Conservation (phyloP, 2,888 invertebrate species). For the Leptinotarsa peninsularis region DNA sequence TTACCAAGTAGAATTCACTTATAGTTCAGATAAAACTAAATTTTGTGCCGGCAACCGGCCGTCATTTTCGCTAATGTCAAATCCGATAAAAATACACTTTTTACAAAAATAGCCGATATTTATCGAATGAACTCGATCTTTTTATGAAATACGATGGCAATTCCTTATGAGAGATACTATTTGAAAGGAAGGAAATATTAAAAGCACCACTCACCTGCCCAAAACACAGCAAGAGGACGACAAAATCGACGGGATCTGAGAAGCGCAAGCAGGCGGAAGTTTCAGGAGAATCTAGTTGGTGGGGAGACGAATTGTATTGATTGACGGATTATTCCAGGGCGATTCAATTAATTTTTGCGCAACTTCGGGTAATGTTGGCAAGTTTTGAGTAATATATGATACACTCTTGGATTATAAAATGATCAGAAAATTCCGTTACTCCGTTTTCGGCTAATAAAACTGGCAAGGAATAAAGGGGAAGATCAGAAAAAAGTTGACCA, state of each 20-base stretch:
- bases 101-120: neutral
- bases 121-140: neutral
- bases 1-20: neutral
- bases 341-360: conserved; percentile 20
- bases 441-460: neutral
- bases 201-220: conserved; percentile 52
- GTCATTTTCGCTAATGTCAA: conserved; percentile 11
- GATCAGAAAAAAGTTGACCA: conserved; percentile 54
- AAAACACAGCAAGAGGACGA: conserved; percentile 58
- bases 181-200: conserved; percentile 30
- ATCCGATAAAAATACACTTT: neutral
- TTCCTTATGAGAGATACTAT: conserved; percentile 13
- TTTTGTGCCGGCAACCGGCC: conserved; percentile 4
- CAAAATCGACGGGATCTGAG: conserved; percentile 58
- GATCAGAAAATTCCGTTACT: neutral
- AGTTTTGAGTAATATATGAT: neutral
- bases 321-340: conserved; percentile 43
- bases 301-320: conserved; percentile 58
- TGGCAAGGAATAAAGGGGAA: conserved; percentile 51
- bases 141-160: neutral
- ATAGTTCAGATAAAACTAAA: neutral
- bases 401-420: neutral
- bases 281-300: conserved; percentile 55
- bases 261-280: conserved; percentile 61
- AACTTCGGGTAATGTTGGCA: conserved; percentile 3